Evolutionary conservation across 2,113 vertebrate genomes (phyloP).

Genomic region (Acrocephalus arundinaceus): DNA sequence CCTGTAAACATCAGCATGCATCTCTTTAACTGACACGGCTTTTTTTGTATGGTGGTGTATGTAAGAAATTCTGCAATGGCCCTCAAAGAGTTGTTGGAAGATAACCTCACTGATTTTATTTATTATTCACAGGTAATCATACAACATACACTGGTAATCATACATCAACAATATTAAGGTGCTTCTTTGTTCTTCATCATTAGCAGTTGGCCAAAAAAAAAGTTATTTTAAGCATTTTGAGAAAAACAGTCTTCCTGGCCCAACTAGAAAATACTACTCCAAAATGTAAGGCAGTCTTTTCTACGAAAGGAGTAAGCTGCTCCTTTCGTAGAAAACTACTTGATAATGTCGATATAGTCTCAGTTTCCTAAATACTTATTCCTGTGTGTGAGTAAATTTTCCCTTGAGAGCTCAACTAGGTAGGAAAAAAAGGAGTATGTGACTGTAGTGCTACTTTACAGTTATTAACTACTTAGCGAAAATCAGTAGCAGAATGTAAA

Average conservation of each 20-base stretch:
- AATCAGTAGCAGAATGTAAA: neutral
- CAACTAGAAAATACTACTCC: neutral
- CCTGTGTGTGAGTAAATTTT: neutral
- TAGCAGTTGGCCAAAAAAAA: neutral
- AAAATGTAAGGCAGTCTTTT: neutral
- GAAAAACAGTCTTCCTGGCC: neutral
- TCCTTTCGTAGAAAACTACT: neutral
- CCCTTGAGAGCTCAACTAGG: neutral
- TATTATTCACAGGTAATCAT: neutral
- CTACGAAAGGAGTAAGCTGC: too few relatives aligned
- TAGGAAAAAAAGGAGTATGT: neutral
- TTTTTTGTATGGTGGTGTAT: neutral
- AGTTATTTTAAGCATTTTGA: neutral
- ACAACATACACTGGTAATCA: neutral
- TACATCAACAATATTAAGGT: neutral
- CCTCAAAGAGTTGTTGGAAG: neutral
- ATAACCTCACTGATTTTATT: neutral
- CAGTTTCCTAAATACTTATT: neutral
- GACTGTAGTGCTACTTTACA: neutral
- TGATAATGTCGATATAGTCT: neutral
- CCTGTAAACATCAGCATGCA: neutral
- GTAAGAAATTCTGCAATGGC: neutral
- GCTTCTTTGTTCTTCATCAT: neutral
- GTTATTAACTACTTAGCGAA: neutral
- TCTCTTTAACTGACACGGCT: neutral